These are phyloP conservation scores for Drosophila parvula DNA, from an alignment of 1,140 invertebrate species.

Conservation along the genomic window DNA sequence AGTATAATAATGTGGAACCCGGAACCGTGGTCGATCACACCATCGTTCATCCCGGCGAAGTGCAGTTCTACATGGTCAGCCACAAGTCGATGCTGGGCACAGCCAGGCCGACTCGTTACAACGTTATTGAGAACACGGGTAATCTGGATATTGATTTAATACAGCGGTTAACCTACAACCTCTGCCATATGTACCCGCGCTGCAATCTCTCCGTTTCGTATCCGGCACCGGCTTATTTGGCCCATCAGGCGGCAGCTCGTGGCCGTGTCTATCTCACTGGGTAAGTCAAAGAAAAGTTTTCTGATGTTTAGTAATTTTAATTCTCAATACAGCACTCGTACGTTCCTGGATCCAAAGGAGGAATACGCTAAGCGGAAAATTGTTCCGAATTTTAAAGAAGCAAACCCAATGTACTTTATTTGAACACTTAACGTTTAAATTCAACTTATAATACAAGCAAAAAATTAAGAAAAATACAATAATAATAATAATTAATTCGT, in stretches of 20 bases:
- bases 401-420: constrained; percentile 81
- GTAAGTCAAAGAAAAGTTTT: constrained; percentile 21
- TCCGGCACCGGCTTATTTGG: constrained; percentile 97
- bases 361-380: constrained; percentile 65
- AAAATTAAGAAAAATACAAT: too few species aligned
- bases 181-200: constrained; percentile 95
- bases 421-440: constrained; percentile 22
- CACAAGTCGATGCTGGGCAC: constrained; percentile 90
- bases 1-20: constrained; percentile 89
- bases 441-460: too few species aligned
- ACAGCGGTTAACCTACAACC: constrained; percentile 92
- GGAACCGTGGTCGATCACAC: constrained; percentile 91
- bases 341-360: constrained; percentile 16
- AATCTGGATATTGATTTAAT: constrained; percentile 90
- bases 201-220: constrained; percentile 95
- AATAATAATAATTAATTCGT: too few species aligned
- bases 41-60: constrained; percentile 92
- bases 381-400: constrained; percentile 48
- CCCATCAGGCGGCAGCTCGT: constrained; percentile 94
- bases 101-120: constrained; percentile 94
- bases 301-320: not conserved
- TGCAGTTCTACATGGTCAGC: constrained; percentile 94
- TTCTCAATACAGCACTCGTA: constrained; percentile 7
- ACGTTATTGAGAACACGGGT: constrained; percentile 92
- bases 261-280: constrained; percentile 87